Percentiles rank a stretch among this genome's conserved stretches.
Conservation (phyloP, 2,888 invertebrate species). For the Linyphia triangularis region DNA sequence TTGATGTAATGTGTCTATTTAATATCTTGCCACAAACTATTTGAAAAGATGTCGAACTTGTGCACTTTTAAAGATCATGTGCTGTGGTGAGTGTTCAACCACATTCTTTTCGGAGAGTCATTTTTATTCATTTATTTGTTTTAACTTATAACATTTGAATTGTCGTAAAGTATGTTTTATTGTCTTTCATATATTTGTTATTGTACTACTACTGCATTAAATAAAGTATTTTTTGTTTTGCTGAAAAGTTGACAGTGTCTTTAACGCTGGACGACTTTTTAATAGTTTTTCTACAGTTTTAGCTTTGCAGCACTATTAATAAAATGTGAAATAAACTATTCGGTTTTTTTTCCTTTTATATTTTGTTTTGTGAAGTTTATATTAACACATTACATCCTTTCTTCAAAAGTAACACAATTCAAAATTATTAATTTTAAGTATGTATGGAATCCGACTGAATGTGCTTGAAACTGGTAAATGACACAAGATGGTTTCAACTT, state of each 20-base stretch:
- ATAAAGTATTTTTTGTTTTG: constrained; percentile 76
- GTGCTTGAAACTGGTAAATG: too few species aligned
- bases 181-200: constrained; percentile 76
- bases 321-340: constrained; percentile 42
- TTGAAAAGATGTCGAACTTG: constrained; percentile 33
- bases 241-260: constrained; percentile 67
- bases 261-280: constrained; percentile 53
- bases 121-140: constrained; percentile 74
- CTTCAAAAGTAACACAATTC: too few species aligned
- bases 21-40: constrained; percentile 55
- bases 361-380: neutral
- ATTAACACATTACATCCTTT: too few species aligned
- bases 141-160: constrained; percentile 75
- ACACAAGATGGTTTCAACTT: too few species aligned
- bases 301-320: constrained; percentile 60
- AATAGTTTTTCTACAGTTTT: constrained; percentile 48
- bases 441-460: too few species aligned
- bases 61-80: constrained; percentile 65
- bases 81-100: constrained; percentile 66
- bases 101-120: constrained; percentile 67
- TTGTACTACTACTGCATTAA: constrained; percentile 76
- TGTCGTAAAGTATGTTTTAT: constrained; percentile 74
- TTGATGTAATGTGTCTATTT: constrained; percentile 69
- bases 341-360: neutral
- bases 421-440: too few species aligned